Evolutionary conservation across 2,888 invertebrate genomes (phyloP).

Genomic region (Eristalis intricaria): DNA sequence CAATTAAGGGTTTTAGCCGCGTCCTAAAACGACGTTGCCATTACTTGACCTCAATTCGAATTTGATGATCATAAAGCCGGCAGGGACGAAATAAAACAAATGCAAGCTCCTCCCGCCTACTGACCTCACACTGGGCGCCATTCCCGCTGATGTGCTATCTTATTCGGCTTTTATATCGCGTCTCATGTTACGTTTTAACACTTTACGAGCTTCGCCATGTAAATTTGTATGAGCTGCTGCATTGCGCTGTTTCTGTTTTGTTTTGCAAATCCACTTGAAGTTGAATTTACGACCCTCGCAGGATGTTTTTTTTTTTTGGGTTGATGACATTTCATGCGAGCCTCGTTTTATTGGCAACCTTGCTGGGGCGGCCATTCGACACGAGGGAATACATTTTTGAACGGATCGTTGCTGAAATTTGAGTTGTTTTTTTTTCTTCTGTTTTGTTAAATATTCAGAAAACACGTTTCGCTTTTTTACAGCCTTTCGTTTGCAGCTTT

Average conservation of each 20-base stretch:
- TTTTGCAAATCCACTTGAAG: constrained; percentile 31
- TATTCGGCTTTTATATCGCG: constrained; percentile 12
- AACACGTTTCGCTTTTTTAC: constrained; percentile 19
- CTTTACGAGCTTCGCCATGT: constrained; percentile 40
- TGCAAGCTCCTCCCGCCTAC: not conserved
- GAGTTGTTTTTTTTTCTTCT: not conserved
- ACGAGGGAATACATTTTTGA: constrained; percentile 16
- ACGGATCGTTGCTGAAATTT: constrained; percentile 13
- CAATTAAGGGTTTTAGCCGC: not conserved
- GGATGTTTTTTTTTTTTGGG: constrained; percentile 3
- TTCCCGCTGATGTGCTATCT: not conserved
- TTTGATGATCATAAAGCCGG: constrained; percentile 19
- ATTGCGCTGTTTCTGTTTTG: not conserved
- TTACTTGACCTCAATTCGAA: constrained; percentile 46
- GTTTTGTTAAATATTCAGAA: constrained; percentile 10
- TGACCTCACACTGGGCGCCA: not conserved
- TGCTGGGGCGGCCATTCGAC: not conserved
- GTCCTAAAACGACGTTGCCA: constrained; percentile 1
- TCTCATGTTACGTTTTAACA: constrained; percentile 18
- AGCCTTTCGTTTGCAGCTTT: not conserved
- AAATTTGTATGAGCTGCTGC: constrained; percentile 8
- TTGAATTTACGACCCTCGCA: constrained; percentile 28
- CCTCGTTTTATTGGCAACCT: constrained; percentile 19
- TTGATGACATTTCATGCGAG: constrained; percentile 26
- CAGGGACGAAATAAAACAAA: not conserved